Conservation (phyloP, 2,888 invertebrate genomes). For the Polylopha cassiicola region DNA sequence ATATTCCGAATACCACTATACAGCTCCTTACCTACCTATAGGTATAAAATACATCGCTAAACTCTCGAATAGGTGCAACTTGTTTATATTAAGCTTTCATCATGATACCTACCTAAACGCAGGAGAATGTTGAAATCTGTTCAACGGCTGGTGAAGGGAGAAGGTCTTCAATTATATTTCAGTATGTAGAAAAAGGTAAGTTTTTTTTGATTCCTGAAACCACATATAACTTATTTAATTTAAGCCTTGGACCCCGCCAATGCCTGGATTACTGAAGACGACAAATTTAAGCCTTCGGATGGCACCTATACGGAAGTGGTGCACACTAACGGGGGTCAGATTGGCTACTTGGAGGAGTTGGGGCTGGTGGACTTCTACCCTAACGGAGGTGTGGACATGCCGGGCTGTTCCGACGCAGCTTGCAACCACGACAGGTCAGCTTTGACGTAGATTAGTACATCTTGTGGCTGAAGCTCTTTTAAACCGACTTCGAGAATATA, state of each 20-base stretch:
- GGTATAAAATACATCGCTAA: too few species aligned
- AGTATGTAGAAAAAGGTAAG: too few species aligned
- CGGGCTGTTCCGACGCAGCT: constrained; percentile 22
- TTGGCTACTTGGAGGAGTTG: constrained; percentile 67
- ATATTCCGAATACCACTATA: too few species aligned
- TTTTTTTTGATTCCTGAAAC: too few species aligned
- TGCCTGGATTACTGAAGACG: constrained; percentile 28
- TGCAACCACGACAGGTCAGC: constrained; percentile 3
- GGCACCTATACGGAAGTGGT: constrained; percentile 5
- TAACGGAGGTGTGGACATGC: constrained; percentile 82
- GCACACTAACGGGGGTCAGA: background rate
- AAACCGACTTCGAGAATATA: too few species aligned
- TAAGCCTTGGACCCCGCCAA: constrained; percentile 37
- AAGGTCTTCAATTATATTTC: too few species aligned
- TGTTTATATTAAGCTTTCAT: background rate
- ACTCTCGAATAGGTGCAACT: background rate
- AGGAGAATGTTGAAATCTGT: too few species aligned
- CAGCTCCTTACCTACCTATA: too few species aligned
- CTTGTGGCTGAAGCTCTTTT: too few species aligned
- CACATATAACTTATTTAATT: background rate
- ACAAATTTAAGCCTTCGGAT: background rate
- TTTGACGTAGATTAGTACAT: too few species aligned
- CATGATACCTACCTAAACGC: too few species aligned
- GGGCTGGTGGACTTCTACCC: constrained; percentile 90
- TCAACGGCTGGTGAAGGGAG: too few species aligned